Conservation (phyloP, 2,888 invertebrate species). For the Trachelus stipa region DNA sequence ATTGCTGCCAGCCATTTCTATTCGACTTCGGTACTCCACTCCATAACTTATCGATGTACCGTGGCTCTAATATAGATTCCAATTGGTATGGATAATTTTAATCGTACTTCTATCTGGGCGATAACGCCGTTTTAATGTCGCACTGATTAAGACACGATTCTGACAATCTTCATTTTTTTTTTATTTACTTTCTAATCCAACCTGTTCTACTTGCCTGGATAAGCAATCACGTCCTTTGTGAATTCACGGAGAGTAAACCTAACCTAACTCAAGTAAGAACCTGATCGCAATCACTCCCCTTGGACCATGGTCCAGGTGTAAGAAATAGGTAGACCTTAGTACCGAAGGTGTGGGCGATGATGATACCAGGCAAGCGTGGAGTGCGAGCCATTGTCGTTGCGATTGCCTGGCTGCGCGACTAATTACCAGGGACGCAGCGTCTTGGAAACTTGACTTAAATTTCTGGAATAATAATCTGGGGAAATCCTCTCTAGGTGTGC, state of each 20-base stretch:
- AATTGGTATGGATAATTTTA: background rate
- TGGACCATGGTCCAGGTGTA: background rate
- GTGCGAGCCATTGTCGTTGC: constrained; percentile 15
- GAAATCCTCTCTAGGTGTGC: background rate
- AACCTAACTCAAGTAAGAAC: background rate
- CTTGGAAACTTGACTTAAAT: constrained; percentile 2
- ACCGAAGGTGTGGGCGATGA: constrained; percentile 7
- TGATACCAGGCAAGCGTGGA: constrained; percentile 9
- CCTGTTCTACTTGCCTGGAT: background rate
- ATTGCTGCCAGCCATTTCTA: constrained; percentile 37
- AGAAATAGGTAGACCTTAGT: background rate
- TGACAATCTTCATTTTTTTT: background rate
- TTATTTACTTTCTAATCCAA: background rate
- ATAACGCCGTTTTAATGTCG: background rate
- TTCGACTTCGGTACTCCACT: background rate
- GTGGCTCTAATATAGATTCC: background rate
- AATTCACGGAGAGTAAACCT: constrained; percentile 1
- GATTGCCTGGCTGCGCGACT: constrained; percentile 22
- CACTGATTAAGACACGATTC: background rate
- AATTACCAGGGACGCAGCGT: constrained; percentile 21
- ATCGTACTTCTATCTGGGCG: background rate
- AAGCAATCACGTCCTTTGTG: constrained; percentile 6
- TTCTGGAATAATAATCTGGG: constrained; percentile 2
- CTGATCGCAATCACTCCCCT: background rate
- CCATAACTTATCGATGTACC: background rate